Evolutionary conservation across 2,888 invertebrate genomes (phyloP).

Genomic region (Gasteruption jaculator): DNA sequence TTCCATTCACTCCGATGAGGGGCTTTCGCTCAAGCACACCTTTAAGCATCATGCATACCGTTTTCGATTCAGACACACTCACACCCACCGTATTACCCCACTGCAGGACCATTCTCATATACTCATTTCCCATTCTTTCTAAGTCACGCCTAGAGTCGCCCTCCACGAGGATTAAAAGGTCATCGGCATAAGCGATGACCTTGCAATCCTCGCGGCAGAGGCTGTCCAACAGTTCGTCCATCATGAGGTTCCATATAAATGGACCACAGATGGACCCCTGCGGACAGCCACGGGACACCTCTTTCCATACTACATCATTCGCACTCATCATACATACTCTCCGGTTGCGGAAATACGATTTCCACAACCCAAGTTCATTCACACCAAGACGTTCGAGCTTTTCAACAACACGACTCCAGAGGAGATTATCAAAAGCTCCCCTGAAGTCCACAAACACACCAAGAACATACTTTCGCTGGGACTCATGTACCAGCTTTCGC

Average conservation of each 20-base stretch:
- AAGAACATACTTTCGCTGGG: too few relatives aligned
- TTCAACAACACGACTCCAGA: too few relatives aligned
- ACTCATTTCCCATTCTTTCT: not conserved
- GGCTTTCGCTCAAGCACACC: not conserved
- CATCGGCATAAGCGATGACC: not conserved
- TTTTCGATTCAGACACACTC: not conserved
- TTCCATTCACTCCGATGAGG: too few relatives aligned
- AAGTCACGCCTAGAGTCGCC: not conserved
- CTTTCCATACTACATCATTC: not conserved
- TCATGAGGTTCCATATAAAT: not conserved
- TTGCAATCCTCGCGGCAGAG: not conserved
- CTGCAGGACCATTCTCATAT: not conserved
- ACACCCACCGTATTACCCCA: not conserved
- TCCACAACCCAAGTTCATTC: too few relatives aligned
- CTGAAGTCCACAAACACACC: too few relatives aligned
- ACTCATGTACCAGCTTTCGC: too few relatives aligned
- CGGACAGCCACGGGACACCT: not conserved
- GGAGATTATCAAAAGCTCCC: too few relatives aligned
- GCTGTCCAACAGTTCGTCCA: not conserved
- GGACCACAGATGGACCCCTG: not conserved
- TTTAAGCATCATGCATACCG: not conserved
- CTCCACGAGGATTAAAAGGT: not conserved
- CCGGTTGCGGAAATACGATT: conserved; percentile 1
- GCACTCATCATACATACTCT: not conserved
- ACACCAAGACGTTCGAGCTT: too few relatives aligned